Conservation (phyloP, 92 coral and sea anemone species). For the Siderastrea radians region DNA sequence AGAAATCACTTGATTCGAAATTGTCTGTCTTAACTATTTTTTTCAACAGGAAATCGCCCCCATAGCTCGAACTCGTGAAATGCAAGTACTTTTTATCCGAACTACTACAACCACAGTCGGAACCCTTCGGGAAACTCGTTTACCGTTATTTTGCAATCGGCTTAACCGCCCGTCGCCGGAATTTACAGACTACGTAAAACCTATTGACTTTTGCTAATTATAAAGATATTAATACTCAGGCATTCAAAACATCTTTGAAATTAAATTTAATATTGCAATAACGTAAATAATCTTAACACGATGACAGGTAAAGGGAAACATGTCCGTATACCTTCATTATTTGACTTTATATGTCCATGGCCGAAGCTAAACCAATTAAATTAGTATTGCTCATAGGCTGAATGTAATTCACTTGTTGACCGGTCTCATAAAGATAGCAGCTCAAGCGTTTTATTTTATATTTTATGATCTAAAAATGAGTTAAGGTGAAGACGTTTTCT, state of each 20-base stretch:
- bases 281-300: background rate
- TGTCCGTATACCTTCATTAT: background rate
- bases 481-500: no score
- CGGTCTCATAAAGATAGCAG: no score
- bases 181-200: background rate
- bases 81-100: no score
- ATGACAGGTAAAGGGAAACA: background rate
- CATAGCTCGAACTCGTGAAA: no score
- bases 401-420: no score
- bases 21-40: no score
- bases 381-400: no score
- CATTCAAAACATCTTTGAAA: background rate
- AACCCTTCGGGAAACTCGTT: background rate
- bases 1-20: no score
- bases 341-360: background rate
- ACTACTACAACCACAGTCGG: background rate
- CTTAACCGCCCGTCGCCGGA: background rate
- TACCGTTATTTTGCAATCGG: constrained; percentile 1
- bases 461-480: no score
- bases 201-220: background rate
- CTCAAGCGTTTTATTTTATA: no score
- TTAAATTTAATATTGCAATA: background rate
- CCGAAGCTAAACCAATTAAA: background rate
- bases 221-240: background rate
- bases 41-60: no score